Base-by-base conservation (phyloP, 2,113 vertebrate species). In the Mastomys coucha region DNA sequence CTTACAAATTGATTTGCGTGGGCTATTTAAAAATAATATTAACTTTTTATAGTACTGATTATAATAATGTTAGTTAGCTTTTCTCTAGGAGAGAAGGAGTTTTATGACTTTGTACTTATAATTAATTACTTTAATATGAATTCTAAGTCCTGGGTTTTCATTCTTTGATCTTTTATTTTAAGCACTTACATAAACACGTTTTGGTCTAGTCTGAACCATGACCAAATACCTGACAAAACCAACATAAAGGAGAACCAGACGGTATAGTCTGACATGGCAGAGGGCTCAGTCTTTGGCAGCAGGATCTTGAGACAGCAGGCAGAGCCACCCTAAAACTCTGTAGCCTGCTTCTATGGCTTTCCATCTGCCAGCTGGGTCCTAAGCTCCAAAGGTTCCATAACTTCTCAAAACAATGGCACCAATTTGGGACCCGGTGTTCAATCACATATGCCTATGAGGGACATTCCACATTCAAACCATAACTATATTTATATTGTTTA, bases 101-200 rank as follows among this genome's bases (percentile, higher is more conserved):
- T 96, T 90, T 60, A 33, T 72, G 8, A 87, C 91, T 97, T 91
- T 95, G 17, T 87, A 73, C 1, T 39, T 95, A n/a, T 51, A 86
- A 84, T 69, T 95, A 17, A 91, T 11, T 94, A 77, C 11, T 67
- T 0, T 78, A 77, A 89, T 53, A 36, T 4, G 42, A 93, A 94
- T 89, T 94, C 7, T 80, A 11, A 91, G 78, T 7, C 2, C 85
- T 85, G 12, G 88, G 93, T 92, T 36, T 92, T 24, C 70, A 89
- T 87, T 94, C 36, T 95, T 89, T 10, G 88, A 4, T 81, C n/a
- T 72, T n/a, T 89, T 77, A 45, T 73, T 82, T 97, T 89, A 91
- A 93, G 45, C 33, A 82, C 28, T 76, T 91, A 76, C 73, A 86
- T 86, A 60, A 70, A 58, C 16, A 90, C 10, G 2, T 81, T 94